Evolutionary conservation across 2,797 vertebrate species (phyloP).

Genomic region (Margarornis squamiger): DNA sequence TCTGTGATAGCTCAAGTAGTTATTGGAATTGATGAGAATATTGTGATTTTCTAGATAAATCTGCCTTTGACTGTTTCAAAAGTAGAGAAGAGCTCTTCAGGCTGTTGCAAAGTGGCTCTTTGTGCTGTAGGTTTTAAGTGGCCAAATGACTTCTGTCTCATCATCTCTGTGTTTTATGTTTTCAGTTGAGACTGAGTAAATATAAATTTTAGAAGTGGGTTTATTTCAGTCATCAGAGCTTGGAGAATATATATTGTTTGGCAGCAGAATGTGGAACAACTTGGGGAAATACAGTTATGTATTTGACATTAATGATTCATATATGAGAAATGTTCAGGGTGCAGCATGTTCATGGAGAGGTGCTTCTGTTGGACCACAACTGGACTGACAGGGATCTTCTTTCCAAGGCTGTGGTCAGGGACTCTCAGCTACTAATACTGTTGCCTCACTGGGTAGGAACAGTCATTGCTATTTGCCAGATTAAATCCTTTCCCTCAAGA

Average conservation of each 20-base stretch:
- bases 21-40: neutral
- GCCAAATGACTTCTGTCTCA: neutral
- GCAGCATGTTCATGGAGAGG: neutral
- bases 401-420: neutral
- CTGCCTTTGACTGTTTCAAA: neutral
- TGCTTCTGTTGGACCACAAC: neutral
- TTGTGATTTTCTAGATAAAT: neutral
- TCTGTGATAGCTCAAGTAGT: neutral
- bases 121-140: neutral
- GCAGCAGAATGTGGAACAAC: neutral
- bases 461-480: neutral
- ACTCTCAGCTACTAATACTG: neutral
- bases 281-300: neutral
- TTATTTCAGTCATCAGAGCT: neutral
- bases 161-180: neutral
- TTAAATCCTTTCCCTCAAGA: neutral
- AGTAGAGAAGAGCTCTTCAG: neutral
- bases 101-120: neutral
- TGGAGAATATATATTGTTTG: neutral
- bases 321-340: neutral
- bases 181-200: neutral
- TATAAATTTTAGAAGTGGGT: neutral
- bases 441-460: neutral
- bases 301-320: neutral
- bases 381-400: neutral